Percentiles rank a stretch among this genome's conserved stretches.
phyloP scores from a whole-genome alignment of 2,797 vertebrate species.

The Helostoma temminkii region DNA sequence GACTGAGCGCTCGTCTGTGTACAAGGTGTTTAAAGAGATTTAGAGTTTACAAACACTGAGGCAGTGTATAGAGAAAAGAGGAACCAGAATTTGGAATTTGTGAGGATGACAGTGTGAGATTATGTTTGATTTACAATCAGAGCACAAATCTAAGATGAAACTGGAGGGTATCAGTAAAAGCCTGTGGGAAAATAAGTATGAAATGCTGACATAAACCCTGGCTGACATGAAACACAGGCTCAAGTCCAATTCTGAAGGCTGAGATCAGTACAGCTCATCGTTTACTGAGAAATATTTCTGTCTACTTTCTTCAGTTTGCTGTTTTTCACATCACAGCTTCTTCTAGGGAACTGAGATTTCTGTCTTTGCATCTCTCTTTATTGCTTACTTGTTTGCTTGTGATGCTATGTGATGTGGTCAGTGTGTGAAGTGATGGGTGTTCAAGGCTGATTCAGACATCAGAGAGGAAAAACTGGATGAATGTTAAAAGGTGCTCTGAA shows the following conservation, averaged over 20 bases:
- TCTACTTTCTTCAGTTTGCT: slow-evolving; percentile 4
- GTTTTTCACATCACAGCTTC: not conserved
- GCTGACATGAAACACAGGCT: not conserved
- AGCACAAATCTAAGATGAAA: not conserved
- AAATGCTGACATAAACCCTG: not conserved
- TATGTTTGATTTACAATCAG: not conserved
- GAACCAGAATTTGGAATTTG: not conserved
- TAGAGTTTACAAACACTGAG: not conserved
- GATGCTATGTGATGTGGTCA: slow-evolving; percentile 40
- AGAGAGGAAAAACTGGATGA: slow-evolving; percentile 26
- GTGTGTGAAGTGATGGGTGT: slow-evolving; percentile 30
- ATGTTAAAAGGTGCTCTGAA: slow-evolving; percentile 40
- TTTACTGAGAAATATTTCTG: not conserved
- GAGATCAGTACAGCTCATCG: slow-evolving; percentile 7
- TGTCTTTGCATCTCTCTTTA: not conserved
- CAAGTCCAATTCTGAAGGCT: not conserved
- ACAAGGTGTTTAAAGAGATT: too few relatives aligned
- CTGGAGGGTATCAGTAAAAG: not conserved
- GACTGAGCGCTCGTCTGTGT: too few relatives aligned
- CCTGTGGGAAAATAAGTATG: not conserved
- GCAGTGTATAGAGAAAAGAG: not conserved
- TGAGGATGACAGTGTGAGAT: not conserved
- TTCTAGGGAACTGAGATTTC: slow-evolving; percentile 19
- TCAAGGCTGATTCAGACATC: slow-evolving; percentile 46
- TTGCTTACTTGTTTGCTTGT: slow-evolving; percentile 6